Percentiles rank a stretch among this genome's conserved stretches.
Conservation (phyloP, 2,888 invertebrate genomes). For the Nineta flava region DNA sequence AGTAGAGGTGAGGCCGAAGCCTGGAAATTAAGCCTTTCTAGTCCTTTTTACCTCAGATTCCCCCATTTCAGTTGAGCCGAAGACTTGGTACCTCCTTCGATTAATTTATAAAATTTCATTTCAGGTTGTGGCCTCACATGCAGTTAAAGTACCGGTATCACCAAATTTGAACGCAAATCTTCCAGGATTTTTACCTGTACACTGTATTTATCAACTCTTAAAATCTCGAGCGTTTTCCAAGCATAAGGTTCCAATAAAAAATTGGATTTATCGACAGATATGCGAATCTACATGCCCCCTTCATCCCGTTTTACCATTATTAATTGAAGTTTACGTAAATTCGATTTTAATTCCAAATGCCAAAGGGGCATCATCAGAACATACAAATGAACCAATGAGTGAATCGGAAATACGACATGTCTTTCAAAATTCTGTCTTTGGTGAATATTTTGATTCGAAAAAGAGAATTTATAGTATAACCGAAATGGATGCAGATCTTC, state of each 20-base stretch:
- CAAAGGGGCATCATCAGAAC: constrained; percentile 49
- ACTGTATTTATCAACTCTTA: constrained; percentile 88
- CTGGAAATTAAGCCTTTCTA: too few species aligned
- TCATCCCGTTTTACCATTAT: constrained; percentile 81
- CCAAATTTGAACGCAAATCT: constrained; percentile 73
- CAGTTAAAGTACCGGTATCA: constrained; percentile 91
- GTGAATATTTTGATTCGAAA: constrained; percentile 50
- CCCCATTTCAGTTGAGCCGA: too few species aligned
- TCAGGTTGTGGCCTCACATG: constrained; percentile 82
- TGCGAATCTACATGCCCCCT: constrained; percentile 77
- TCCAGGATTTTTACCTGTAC: constrained; percentile 84
- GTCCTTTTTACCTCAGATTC: too few species aligned
- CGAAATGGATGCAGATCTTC: constrained; percentile 32
- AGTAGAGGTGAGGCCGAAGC: too few species aligned
- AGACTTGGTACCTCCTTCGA: too few species aligned
- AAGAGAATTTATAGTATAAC: constrained; percentile 32
- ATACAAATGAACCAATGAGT: constrained; percentile 79
- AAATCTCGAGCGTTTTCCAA: constrained; percentile 91
- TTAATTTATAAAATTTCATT: constrained; percentile 8
- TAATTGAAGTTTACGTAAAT: constrained; percentile 90
- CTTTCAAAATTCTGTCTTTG: constrained; percentile 62
- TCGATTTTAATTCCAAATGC: constrained; percentile 63
- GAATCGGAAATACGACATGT: constrained; percentile 78
- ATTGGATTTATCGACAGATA: constrained; percentile 92
- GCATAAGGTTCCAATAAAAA: constrained; percentile 89